A percentile compares a stretch with the other conserved stretches of the same genome.
Evolutionary conservation across 2,888 invertebrate species (phyloP).

Genomic region (Mesodorylaimus sp.): DNA sequence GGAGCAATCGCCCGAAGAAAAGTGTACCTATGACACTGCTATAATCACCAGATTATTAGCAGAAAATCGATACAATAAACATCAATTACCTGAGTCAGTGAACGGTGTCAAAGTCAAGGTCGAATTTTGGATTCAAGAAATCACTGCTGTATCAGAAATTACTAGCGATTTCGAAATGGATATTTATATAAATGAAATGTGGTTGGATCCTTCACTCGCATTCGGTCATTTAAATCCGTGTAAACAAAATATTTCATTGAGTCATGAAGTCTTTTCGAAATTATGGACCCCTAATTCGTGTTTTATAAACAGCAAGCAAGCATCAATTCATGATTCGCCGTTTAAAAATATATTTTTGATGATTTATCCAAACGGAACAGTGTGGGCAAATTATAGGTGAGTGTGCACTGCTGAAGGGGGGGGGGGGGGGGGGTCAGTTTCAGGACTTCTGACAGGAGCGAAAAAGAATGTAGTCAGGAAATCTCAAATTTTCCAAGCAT

Average conservation of each 20-base stretch:
- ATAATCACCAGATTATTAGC: slow-evolving; percentile 24
- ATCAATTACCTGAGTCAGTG: slow-evolving; percentile 22
- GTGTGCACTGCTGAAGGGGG: not conserved
- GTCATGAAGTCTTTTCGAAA: slow-evolving; percentile 2
- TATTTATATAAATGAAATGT: slow-evolving; percentile 28
- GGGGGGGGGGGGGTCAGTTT: no score
- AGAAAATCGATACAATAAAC: slow-evolving; percentile 29
- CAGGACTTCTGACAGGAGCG: no score
- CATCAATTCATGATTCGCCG: slow-evolving; percentile 9
- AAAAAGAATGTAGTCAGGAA: no score
- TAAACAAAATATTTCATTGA: slow-evolving; percentile 25
- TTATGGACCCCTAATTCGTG: slow-evolving; percentile 10
- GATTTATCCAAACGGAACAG: slow-evolving; percentile 9
- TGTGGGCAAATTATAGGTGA: slow-evolving; percentile 11
- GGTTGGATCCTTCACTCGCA: not conserved
- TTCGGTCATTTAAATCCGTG: slow-evolving; percentile 27
- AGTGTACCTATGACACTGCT: slow-evolving; percentile 22
- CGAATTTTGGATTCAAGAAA: slow-evolving; percentile 29
- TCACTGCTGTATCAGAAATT: slow-evolving; percentile 25
- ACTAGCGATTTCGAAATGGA: slow-evolving; percentile 31
- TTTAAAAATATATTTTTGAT: slow-evolving; percentile 9
- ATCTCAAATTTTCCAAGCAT: no score
- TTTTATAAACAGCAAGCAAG: slow-evolving; percentile 11
- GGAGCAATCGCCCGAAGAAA: not conserved
- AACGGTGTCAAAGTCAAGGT: slow-evolving; percentile 24